Evolutionary conservation across 2,888 invertebrate genomes (phyloP), one percentile per base, ranked within the genome.

Genomic region (Eubasilissa splendida): DNA sequence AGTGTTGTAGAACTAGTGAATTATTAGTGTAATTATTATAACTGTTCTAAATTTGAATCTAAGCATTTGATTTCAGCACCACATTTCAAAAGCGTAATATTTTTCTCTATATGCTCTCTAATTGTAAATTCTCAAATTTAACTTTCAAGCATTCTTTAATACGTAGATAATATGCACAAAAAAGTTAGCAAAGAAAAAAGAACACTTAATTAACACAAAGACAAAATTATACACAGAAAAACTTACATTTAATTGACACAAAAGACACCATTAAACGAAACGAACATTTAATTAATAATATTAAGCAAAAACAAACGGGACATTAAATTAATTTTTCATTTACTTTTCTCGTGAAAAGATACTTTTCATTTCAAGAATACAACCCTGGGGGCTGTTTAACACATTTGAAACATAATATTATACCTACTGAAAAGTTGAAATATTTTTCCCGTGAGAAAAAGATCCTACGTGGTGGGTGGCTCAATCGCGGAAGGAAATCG

Each of bases 401-500:
- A 42, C 42, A 42, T 31, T 63, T 22, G 63, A 22, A 63, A 60
- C 14, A 60, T 14, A 22, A 33, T 4, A 60, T 31, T 63, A 63
- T 22, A 63, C 33, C 63, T 4, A 31, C 12, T 22, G 4, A 42
- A 31, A 63, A 63, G 22, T 63, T 63, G 22, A 63, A 63, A 66
- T 42, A 66, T 66, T 10, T 10, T 66, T 12, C 50, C n/a, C 7
- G 66, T 2, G 63, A 14, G 63, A 63, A 12, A 10, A 66, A 42
- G 66, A 66, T 12, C 42, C 66, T n/a, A 7, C 66, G 66, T 1
- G 66, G 42, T 11, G 9, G 66, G 42, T 11, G 9, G 66, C 66
- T 12, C 10, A 66, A 66, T 66, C 66, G 42, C 50, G 66, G n/a
- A 50, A n/a, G 66, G 50, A 66, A 50, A 66, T 66, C 66, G 31